Evolutionary conservation across 2,888 invertebrate species (phyloP), one percentile per base, ranked within the genome.

Genomic region (Lamproptera curius): DNA sequence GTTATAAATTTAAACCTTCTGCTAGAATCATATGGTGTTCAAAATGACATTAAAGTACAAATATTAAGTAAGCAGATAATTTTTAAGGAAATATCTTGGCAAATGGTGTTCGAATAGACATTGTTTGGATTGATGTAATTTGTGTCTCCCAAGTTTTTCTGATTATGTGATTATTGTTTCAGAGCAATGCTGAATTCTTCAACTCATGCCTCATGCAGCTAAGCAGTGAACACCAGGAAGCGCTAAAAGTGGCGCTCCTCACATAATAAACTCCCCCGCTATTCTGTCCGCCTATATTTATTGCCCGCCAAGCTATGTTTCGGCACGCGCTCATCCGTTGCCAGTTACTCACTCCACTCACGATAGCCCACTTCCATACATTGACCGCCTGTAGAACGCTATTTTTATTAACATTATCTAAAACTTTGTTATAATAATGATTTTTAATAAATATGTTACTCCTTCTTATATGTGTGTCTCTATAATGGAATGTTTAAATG

Each of bases 181-280:
- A 94, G 93, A 91, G 88, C 55, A 95, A 95, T 76, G 90, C 90
- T 31, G 92, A 94, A 58, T 87, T 96, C 61, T 95, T 95, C 84
- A 92, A 93, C 71, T 92, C 92, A n/a, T 95, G 95, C 69, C 88
- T 95, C 61, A 90, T 90, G 70, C 91, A 91, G 58, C 88, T 98
- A 59, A 91, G 92, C 60, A 89, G 92, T 46, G 95, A 96, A 63
- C 94, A 96, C 76, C 94, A 95, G 76, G 92, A 94, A 64, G 95
- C 96, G 35, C 89, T 98, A 58, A 93, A 95, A 75, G 87, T 92
- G 61, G 94, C 94, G 56, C 87, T 94, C 53, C 89, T 88, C 56
- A 76, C 87, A 63, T 81, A 83, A 68, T 62, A 52, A 42, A 13
- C n/a, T n/a, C n/a, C 38, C 23, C 46, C 37, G 20, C 23, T 38